Evolutionary conservation across 2,113 vertebrate genomes (phyloP), one percentile per base, ranked within the genome.

Genomic region (Chaetodon auriga): DNA sequence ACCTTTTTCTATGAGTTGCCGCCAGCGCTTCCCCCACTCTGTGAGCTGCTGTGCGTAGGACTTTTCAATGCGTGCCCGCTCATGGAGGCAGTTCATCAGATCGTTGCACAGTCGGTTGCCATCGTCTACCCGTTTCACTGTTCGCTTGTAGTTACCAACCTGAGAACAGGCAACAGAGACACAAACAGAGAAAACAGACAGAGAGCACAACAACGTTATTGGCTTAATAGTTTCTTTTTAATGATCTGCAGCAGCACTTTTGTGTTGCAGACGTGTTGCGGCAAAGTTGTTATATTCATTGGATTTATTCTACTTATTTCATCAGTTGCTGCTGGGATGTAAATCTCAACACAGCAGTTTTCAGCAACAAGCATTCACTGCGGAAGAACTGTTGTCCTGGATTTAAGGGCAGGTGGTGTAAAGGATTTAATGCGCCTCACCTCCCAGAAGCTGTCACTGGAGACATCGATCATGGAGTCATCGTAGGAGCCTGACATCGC

Each of bases 381-480:
- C 13, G 10, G 30, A 48, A 66, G 19, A 25, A 13, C 0, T 16
- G 11, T 7, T 15, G 21, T 1, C 6, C 7, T 25, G 12, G 18
- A 38, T 70, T 61, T 16, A 68, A 35, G 15, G 0, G 9, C 38
- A 18, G 15, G 21, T 6, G 15, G 16, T 4, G 4, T 23, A n/a
- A 73, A 57, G 15, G 10, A 78, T 25, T 75, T 21, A 2, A 43
- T 23, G 58, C 6, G 6, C 48, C 92, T 92, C 94, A 99, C 98
- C 98, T 99, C 98, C 98, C 98, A 99, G 94, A 99, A 99, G 93
- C 98, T 99, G 82, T 98, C 98, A 49, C 98, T 99, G 89, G 97
- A 98, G 80, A 99, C 97, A 81, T 99, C 98, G 1, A 95, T 95
- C 94, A 97, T 96, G 0, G 98, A 97, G 87, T 96, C 97, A 66